Percentiles rank a stretch among this genome's conserved stretches.
These are phyloP conservation scores for Eubucco bourcierii DNA, from an alignment of 2,113 vertebrate species.

Conservation along the genomic window DNA sequence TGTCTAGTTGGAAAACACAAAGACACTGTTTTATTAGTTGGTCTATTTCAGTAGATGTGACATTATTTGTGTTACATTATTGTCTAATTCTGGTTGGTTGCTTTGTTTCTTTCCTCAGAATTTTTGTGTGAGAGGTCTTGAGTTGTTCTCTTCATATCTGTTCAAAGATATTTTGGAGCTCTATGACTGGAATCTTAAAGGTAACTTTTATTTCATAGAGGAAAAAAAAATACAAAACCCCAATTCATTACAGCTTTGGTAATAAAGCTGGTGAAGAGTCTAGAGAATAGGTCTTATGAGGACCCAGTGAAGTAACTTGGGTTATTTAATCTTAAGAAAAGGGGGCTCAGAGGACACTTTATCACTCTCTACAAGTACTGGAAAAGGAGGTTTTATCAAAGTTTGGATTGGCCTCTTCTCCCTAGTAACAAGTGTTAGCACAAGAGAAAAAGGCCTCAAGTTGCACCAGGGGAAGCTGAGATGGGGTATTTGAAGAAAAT, in stretches of 20 bases:
- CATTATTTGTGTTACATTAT: neutral
- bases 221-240: neutral
- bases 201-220: slow-evolving; percentile 67
- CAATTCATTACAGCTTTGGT: neutral
- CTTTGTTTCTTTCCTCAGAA: slow-evolving; percentile 79
- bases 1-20: neutral
- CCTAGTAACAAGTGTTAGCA: too few relatives aligned
- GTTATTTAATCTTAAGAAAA: too few relatives aligned
- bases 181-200: slow-evolving; percentile 98
- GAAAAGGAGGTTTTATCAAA: too few relatives aligned
- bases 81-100: neutral
- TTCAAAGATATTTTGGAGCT: slow-evolving; percentile 96
- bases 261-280: neutral
- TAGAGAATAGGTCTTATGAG: too few relatives aligned
- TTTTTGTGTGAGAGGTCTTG: slow-evolving; percentile 94
- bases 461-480: too few relatives aligned
- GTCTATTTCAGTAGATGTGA: neutral
- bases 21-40: rapidly evolving
- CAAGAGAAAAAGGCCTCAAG: too few relatives aligned
- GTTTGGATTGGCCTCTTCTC: too few relatives aligned
- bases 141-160: slow-evolving; percentile 91
- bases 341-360: too few relatives aligned
- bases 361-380: too few relatives aligned
- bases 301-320: too few relatives aligned
- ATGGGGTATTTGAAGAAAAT: too few relatives aligned